Conservation (phyloP, 2,113 vertebrate genomes). For the Athene noctua region DNA sequence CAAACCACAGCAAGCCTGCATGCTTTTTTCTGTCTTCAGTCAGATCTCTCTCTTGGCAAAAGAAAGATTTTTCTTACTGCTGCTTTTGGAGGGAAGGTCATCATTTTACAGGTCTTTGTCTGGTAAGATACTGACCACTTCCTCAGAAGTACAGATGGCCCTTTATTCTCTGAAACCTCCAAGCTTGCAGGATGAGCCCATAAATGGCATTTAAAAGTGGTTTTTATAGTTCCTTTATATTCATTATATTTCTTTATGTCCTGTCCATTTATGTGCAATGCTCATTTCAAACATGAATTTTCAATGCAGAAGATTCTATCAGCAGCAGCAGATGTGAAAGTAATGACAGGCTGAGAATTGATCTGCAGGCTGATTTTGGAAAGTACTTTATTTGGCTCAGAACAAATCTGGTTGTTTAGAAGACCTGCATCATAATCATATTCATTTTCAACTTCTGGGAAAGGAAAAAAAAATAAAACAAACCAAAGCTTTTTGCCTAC, state of each 20-base stretch:
- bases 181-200: not conserved
- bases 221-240: not conserved
- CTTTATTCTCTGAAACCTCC: not conserved
- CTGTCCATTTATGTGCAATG: not conserved
- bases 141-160: not conserved
- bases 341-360: slow-evolving; percentile 24
- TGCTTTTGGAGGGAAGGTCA: not conserved
- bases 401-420: slow-evolving; percentile 19
- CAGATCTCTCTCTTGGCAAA: not conserved
- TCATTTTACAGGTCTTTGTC: not conserved
- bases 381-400: slow-evolving; percentile 17
- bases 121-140: not conserved
- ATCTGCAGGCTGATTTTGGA: slow-evolving; percentile 31
- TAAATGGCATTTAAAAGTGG: not conserved
- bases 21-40: not conserved
- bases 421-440: slow-evolving; percentile 8
- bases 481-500: not conserved
- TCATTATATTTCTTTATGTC: not conserved
- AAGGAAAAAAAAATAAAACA: not conserved
- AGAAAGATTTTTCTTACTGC: not conserved
- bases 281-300: not conserved
- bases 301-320: not conserved
- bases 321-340: slow-evolving; percentile 20
- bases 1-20: not conserved
- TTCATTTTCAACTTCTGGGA: not conserved